Percentiles rank a stretch among this genome's conserved stretches.
These are phyloP conservation scores for Volucella zonaria DNA, from an alignment of 2,888 invertebrate genomes.

Conservation along the genomic window DNA sequence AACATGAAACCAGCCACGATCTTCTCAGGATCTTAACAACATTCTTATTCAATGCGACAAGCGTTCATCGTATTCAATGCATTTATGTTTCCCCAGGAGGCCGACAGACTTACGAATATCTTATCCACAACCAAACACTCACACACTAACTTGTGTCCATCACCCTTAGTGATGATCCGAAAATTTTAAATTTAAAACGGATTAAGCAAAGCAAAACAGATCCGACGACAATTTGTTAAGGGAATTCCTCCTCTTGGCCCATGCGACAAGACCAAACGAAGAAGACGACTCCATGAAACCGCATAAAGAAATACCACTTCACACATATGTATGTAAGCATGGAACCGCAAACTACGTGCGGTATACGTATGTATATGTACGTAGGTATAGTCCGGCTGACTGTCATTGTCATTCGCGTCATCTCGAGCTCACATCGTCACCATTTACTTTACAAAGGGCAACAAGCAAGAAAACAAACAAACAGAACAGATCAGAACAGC, in stretches of 20 bases:
- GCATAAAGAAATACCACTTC: slow-evolving; percentile 64
- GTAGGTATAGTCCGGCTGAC: slow-evolving; percentile 31
- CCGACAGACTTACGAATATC: background rate
- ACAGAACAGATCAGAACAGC: too few relatives aligned
- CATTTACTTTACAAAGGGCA: slow-evolving; percentile 62
- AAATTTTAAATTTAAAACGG: slow-evolving; percentile 73
- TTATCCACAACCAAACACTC: background rate
- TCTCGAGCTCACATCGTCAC: slow-evolving; percentile 69
- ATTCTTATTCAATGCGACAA: slow-evolving; percentile 64
- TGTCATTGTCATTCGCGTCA: slow-evolving; percentile 74
- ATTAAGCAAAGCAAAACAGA: slow-evolving; percentile 69
- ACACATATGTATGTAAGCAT: slow-evolving; percentile 18
- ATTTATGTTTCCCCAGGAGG: slow-evolving; percentile 66
- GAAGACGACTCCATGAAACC: slow-evolving; percentile 54
- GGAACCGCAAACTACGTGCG: background rate
- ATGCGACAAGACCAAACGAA: slow-evolving; percentile 9
- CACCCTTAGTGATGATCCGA: slow-evolving; percentile 55
- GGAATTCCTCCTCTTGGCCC: slow-evolving; percentile 59
- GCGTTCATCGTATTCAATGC: slow-evolving; percentile 68
- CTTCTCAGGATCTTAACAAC: slow-evolving; percentile 47
- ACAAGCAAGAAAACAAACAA: background rate
- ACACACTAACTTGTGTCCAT: background rate
- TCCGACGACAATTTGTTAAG: slow-evolving; percentile 72
- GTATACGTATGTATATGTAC: background rate
- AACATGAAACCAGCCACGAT: slow-evolving; percentile 11